phyloP scores from a whole-genome alignment of 2,888 invertebrate genomes.

The Choristoneura rosaceana region DNA sequence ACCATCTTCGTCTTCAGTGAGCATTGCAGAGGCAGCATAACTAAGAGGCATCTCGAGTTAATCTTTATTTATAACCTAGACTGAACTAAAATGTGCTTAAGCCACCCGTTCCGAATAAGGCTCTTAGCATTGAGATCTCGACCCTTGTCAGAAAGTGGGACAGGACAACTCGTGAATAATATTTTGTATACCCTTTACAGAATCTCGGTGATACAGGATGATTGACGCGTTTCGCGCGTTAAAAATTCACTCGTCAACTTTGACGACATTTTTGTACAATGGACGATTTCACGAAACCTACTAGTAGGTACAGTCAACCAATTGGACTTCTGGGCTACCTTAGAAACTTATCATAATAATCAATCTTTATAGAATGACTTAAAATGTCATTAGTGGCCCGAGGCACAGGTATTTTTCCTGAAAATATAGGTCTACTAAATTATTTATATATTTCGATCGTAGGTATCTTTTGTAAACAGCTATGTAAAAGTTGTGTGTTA shows the following conservation, averaged over 20 bases:
- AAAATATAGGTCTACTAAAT: no score
- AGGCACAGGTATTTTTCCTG: no score
- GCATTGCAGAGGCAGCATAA: not conserved
- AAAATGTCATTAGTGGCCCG: no score
- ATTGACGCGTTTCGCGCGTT: constrained; percentile 25
- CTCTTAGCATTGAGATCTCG: constrained; percentile 4
- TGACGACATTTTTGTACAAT: not conserved
- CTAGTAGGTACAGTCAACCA: no score
- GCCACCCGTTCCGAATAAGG: constrained; percentile 16
- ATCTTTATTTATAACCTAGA: constrained; percentile 35
- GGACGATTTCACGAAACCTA: not conserved
- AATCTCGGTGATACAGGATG: constrained; percentile 29
- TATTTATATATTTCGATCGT: no score
- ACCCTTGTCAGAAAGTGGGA: constrained; percentile 34
- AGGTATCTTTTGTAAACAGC: no score
- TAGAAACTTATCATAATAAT: no score
- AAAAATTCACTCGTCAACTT: constrained; percentile 10
- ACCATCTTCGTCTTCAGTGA: not conserved
- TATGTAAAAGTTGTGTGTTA: no score
- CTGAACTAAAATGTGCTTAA: constrained; percentile 5
- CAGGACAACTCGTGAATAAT: constrained; percentile 34
- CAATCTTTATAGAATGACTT: no score
- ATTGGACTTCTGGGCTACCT: no score
- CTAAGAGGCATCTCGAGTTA: constrained; percentile 5
- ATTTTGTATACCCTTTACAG: constrained; percentile 37